Base-by-base conservation (phyloP, 2,113 vertebrate genomes). In the Epinephelus cyanopodus region DNA sequence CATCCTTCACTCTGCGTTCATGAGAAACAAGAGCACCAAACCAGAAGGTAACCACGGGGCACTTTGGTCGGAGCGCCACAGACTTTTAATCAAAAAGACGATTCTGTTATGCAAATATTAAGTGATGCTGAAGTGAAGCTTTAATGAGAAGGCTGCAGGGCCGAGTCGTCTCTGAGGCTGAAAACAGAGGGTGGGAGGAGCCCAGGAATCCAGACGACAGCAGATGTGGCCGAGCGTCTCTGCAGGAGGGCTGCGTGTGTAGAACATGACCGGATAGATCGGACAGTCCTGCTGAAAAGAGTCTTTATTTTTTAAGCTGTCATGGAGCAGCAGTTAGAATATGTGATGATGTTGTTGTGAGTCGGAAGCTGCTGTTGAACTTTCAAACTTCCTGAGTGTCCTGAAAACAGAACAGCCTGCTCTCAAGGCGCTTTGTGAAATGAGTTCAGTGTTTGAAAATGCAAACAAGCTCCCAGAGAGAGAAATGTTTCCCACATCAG, bases 101-200 rank as follows among this genome's bases (percentile, higher is more conserved):
- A 87, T 76, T 84, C 70, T 81, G 62, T 71, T 89, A 69, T 85
- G 86, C 84, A 83, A 90, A 91, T 84, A 73, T 82, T 86, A 63
- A 53, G 47, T 39, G 47, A 64, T 42, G 65, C 21, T 47, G 50
- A 75, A 79, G 80, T 5, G 56, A 74, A 67, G 53, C 39, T 79
- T 79, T 82, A 84, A 82, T 82, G 60, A 90, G 39, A 70, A 33
- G 52, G 65, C 76, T 73, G 60, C 53, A n/a, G 68, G 69, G 77
- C 42, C 12, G 61, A 45, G 58, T 74, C 10, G 14, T 52, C 33
- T 64, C 21, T 0, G 1, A 13, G 67, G 64, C 68, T 50, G 52
- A 66, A 73, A 74, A 72, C 29, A 37, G 56, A 25, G 9, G 14
- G 7, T 23, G 50, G 47, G 65, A 73, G 70, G 82, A 57, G 62